These are phyloP conservation scores for Prinia subflava DNA, from an alignment of 2,113 vertebrate species.

Conservation along the genomic window DNA sequence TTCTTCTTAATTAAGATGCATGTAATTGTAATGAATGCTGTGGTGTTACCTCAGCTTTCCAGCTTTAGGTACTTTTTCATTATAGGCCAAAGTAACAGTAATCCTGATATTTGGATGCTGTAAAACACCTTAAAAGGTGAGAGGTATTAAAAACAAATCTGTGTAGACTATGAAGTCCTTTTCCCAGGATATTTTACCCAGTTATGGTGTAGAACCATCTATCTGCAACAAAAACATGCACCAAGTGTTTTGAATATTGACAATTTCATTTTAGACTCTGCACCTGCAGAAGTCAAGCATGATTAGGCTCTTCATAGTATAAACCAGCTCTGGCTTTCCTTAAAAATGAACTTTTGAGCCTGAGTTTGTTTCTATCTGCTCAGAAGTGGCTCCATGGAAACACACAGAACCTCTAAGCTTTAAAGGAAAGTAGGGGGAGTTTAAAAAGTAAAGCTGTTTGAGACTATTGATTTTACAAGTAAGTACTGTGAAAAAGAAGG, in stretches of 20 bases:
- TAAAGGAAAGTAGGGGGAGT: slow-evolving; percentile 31
- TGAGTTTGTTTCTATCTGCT: slow-evolving; percentile 37
- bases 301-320: neutral
- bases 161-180: neutral
- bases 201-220: neutral
- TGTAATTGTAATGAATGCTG: neutral
- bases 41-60: neutral
- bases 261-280: slow-evolving; percentile 7
- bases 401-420: neutral
- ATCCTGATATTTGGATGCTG: neutral
- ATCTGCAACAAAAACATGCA: neutral
- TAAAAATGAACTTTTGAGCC: neutral
- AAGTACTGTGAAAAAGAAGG: slow-evolving; percentile 62
- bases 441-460: slow-evolving; percentile 46
- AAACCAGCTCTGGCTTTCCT: neutral
- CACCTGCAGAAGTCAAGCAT: neutral
- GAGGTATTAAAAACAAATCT: neutral
- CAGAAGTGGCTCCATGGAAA: slow-evolving; percentile 52
- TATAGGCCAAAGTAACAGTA: neutral
- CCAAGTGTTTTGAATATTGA: neutral
- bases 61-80: neutral
- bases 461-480: slow-evolving; percentile 66
- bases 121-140: neutral
- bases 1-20: neutral
- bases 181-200: neutral